phyloP scores from a whole-genome alignment of 2,888 invertebrate genomes.

The Kuschelorhynchus macadamiae region DNA sequence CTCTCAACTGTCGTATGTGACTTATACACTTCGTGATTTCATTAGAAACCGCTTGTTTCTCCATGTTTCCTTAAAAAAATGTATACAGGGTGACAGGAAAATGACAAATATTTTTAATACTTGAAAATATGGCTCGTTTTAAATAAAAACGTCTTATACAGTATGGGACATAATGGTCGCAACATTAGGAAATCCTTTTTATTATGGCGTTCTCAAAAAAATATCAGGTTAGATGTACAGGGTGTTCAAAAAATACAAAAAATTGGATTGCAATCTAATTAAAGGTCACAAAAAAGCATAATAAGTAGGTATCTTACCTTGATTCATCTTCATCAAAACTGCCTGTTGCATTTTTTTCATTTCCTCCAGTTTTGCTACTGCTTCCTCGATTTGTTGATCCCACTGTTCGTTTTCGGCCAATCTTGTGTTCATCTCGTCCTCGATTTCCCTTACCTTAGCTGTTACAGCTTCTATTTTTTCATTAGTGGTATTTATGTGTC shows the following conservation, averaged over 20 bases:
- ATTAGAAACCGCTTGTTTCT: slow-evolving; percentile 36
- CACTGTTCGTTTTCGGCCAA: slow-evolving; percentile 70
- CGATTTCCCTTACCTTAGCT: slow-evolving; percentile 66
- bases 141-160: too few species aligned
- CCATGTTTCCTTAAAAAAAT: slow-evolving; percentile 37
- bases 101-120: too few species aligned
- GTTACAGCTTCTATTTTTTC: slow-evolving; percentile 66
- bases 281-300: too few species aligned
- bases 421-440: slow-evolving; percentile 67
- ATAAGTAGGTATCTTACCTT: too few species aligned
- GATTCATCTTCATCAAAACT: slow-evolving; percentile 60
- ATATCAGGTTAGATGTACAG: too few species aligned
- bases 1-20: slow-evolving; percentile 60
- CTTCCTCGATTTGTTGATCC: slow-evolving; percentile 70
- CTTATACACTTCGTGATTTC: slow-evolving; percentile 50
- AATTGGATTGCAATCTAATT: too few species aligned
- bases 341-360: slow-evolving; percentile 69
- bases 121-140: too few species aligned
- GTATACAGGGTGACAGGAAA: too few species aligned
- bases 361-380: slow-evolving; percentile 71
- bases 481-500: slow-evolving; percentile 53
- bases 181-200: too few species aligned
- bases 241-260: too few species aligned
- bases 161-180: too few species aligned
- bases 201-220: too few species aligned